Evolutionary conservation across 2,888 invertebrate species (phyloP).

Genomic region (Dichetophora obliterata): DNA sequence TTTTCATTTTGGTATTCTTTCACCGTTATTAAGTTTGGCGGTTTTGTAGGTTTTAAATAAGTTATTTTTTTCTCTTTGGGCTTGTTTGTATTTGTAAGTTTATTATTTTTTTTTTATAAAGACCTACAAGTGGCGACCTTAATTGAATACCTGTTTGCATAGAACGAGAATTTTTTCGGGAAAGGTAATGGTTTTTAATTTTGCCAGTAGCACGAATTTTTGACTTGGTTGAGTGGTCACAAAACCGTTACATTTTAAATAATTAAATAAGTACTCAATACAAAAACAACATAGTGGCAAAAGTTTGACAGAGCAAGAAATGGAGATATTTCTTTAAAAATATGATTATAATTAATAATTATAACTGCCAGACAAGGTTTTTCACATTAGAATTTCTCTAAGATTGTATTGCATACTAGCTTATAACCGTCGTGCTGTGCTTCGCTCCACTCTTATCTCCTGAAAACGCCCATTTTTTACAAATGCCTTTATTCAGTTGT

Average conservation of each 20-base stretch:
- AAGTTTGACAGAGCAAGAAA: too few species aligned
- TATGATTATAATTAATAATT: too few species aligned
- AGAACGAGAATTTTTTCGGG: constrained; percentile 4
- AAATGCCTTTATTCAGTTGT: too few species aligned
- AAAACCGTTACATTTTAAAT: background rate
- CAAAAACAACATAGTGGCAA: too few species aligned
- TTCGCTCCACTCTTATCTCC: too few species aligned
- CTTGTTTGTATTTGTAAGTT: background rate
- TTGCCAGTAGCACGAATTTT: constrained; percentile 10
- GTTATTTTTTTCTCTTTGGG: background rate
- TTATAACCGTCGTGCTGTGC: too few species aligned
- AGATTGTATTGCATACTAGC: too few species aligned
- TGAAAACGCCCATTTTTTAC: too few species aligned
- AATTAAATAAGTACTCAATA: too few species aligned
- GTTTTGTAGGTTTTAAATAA: constrained; percentile 21
- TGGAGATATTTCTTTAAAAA: too few species aligned
- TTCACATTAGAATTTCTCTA: too few species aligned
- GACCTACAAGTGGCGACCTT: constrained; percentile 22
- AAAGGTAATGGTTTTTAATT: constrained; percentile 25
- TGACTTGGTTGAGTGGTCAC: background rate
- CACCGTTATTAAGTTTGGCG: constrained; percentile 37
- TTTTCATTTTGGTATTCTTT: constrained; percentile 37
- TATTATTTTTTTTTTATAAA: background rate
- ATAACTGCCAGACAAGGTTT: too few species aligned
- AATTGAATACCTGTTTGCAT: constrained; percentile 32